Evolutionary conservation across 2,888 invertebrate species (phyloP), one percentile per base, ranked within the genome.

Genomic region (Dicycla oo): DNA sequence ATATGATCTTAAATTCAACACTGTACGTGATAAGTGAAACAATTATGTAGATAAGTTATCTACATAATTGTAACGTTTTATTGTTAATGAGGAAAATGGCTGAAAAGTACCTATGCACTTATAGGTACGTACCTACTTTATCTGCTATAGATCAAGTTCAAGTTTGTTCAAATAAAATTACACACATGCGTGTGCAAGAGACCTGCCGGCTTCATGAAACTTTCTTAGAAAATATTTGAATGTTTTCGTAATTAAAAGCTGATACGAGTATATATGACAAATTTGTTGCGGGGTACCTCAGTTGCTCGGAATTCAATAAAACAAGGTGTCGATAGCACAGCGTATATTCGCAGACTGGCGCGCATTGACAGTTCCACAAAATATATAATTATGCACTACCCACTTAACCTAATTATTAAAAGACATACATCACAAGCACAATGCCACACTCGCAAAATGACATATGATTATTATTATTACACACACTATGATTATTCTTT

Each of bases 1-100:
- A 69, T 69, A 79, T 85, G 84, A 88, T 83, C 82, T 77, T 43
- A 68, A 73, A 71, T 74, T 81, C 74, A 88, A 88, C 74, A 88
- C 53, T 53, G 58, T 49, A 60, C 10, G 26, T 64, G 77, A 81
- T 84, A 83, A 78, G 60, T 61, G 60, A 72, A 70, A 75, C 75
- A 80, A 85, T 83, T 79, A 43, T 73, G 60, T 26, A 70, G 79
- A 86, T 84, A 83, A 45, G 62, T 77, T 81, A 78, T 74, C 78
- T 73, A 69, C 4, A 43, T n/a, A n/a, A n/a, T n/a, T n/a, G n/a
- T 53, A 66, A 65, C 10, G 47, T 60, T 68, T 63, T 67, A 80
- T 80, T 74, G 57, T 58, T 30, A 62, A 49, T 10, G 23, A 67
- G 62, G 53, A 63, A 73, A 73, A 78, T 69, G 57, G 45, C 38